Conservation (phyloP, 2,888 invertebrate genomes). For the Parasteatoda lunata region DNA sequence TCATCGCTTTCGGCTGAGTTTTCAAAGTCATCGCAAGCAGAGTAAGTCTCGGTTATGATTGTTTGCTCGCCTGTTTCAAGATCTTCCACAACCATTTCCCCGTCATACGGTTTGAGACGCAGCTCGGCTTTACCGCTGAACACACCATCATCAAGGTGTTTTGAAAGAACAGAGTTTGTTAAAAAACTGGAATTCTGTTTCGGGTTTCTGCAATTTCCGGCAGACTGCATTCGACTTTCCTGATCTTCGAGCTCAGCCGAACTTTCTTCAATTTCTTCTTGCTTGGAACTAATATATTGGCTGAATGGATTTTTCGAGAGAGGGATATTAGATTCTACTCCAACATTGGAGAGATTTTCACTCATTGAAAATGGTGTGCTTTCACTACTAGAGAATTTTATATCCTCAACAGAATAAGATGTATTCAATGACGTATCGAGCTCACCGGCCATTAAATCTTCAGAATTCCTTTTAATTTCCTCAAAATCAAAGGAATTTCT, state of each 20-base stretch:
- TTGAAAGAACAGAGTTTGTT: neutral
- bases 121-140: constrained; percentile 6
- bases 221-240: constrained; percentile 23
- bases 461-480: too few relatives aligned
- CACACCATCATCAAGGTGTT: constrained; percentile 11
- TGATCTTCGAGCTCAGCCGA: neutral
- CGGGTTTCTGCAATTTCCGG: constrained; percentile 18
- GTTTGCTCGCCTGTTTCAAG: constrained; percentile 72
- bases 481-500: too few relatives aligned
- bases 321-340: neutral
- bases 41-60: constrained; percentile 39
- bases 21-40: constrained; percentile 51
- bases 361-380: neutral
- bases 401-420: neutral
- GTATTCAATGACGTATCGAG: neutral
- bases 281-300: neutral
- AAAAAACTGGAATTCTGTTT: neutral
- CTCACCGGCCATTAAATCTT: too few relatives aligned
- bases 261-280: neutral
- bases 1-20: constrained; percentile 74
- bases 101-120: constrained; percentile 62
- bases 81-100: constrained; percentile 72
- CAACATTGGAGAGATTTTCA: neutral
- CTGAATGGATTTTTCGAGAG: neutral
- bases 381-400: neutral